Percentiles rank a stretch among this genome's conserved stretches.
Conservation (phyloP, 2,113 vertebrate genomes). For the Channa argus region DNA sequence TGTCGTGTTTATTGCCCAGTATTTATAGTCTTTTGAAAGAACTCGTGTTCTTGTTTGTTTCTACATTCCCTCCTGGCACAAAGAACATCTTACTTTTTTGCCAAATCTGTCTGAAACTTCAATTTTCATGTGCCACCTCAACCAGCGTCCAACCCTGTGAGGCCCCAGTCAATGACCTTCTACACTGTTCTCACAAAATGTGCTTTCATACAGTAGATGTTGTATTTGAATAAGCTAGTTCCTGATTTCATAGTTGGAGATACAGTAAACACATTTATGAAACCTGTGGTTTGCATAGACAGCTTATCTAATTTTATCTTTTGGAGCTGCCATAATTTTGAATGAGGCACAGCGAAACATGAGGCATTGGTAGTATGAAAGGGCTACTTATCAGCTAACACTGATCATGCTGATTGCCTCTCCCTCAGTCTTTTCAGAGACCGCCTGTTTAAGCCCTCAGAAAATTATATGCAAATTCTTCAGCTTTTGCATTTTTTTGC, state of each 20-base stretch:
- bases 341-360: neutral
- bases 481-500: neutral
- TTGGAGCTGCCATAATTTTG: neutral
- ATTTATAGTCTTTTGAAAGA: no score
- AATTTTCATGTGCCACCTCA: slow-evolving; percentile 22
- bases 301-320: neutral
- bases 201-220: neutral
- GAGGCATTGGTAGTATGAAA: neutral
- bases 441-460: neutral
- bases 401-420: slow-evolving; percentile 7
- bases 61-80: no score
- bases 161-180: slow-evolving; percentile 7
- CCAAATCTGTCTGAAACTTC: slow-evolving; percentile 23
- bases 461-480: slow-evolving; percentile 24
- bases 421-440: neutral
- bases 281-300: slow-evolving; percentile 4
- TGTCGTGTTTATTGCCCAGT: no score
- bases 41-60: no score
- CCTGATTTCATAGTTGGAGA: neutral
- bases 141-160: slow-evolving; percentile 2
- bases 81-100: no score
- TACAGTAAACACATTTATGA: neutral
- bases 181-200: neutral
- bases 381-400: slow-evolving; percentile 1
- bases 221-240: neutral